Base-by-base conservation (phyloP, 2,888 invertebrate genomes). In the Pegoplata infirma region DNA sequence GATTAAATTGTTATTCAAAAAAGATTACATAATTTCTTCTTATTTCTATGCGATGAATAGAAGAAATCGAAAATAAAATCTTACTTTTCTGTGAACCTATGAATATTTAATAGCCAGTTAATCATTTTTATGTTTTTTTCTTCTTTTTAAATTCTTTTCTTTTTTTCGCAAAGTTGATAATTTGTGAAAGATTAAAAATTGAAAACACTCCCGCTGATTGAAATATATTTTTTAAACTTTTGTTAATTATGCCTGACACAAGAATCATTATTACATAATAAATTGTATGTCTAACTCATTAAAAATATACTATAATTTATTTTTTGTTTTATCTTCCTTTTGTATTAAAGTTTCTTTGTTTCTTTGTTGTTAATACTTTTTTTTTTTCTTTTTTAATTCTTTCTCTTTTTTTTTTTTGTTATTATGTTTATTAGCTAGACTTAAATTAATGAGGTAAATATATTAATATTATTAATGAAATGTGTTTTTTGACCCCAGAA, bases 381-480 rank as follows among this genome's bases (percentile, higher is more conserved):
- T 56, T 16, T 10, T 10, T 32, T 55, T 17, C 6, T 56, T 16
- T 10, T 8, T 8, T 8, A 53, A 53, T n/a, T 53, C 28, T 53
- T 53, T 53, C 53, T 10, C 10, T 28, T 53, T 28, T 53, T 10
- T 5, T 28, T 53, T 28, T 53, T 53, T 17, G 28, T 28, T 32
- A 32, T 32, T 32, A 32, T 28, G 28, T 5, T 53, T 53, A 5
- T 53, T 16, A 16, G 16, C 10, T 2, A 5, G 12, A 28, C 16
- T 53, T 16, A 53, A 53, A 53, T 53, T 53, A 53, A 53, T 53
- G 32, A 32, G 53, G 14, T 8, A 14, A n/a, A n/a, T n/a, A n/a
- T n/a, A n/a, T n/a, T n/a, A n/a, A n/a, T 25, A 16, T 53, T 16
- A 4, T 4, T 53, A 17, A 12, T 14, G 2, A 12, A 17, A 53